phyloP scores from a whole-genome alignment of 2,797 vertebrate genomes.

The Phrynocephalus vlangalii region DNA sequence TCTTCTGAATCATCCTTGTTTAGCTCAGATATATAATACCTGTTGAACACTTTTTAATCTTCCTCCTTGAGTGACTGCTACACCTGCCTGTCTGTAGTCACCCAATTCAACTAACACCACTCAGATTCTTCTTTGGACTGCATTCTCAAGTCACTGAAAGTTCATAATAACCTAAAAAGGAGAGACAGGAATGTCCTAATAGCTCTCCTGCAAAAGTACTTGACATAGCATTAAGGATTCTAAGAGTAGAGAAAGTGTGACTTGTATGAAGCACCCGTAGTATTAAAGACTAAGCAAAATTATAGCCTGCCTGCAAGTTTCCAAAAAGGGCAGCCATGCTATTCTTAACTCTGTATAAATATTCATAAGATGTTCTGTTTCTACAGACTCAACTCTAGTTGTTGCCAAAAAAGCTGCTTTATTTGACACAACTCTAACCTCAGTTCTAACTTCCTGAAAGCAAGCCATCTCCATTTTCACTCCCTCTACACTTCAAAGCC shows the following conservation, averaged over 20 bases:
- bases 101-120: conserved; percentile 52
- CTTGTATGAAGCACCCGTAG: background rate
- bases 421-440: too few relatives aligned
- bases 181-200: background rate
- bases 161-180: conserved; percentile 17
- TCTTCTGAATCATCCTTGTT: conserved; percentile 38
- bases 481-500: too few relatives aligned
- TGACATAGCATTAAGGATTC: background rate
- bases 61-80: background rate
- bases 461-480: too few relatives aligned
- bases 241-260: background rate
- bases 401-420: too few relatives aligned
- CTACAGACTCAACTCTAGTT: too few relatives aligned
- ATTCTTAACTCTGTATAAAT: too few relatives aligned
- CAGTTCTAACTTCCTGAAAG: too few relatives aligned
- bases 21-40: conserved; percentile 16
- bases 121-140: conserved; percentile 11
- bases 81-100: conserved; percentile 37
- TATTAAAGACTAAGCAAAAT: background rate
- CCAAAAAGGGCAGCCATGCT: too few relatives aligned
- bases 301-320: background rate
- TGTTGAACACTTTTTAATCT: conserved; percentile 9
- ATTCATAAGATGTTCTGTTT: too few relatives aligned
- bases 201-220: background rate
- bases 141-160: conserved; percentile 8